Conservation (phyloP, 37 sponge, comb jelly and placozoan species). For the Oscarella lobularis region DNA sequence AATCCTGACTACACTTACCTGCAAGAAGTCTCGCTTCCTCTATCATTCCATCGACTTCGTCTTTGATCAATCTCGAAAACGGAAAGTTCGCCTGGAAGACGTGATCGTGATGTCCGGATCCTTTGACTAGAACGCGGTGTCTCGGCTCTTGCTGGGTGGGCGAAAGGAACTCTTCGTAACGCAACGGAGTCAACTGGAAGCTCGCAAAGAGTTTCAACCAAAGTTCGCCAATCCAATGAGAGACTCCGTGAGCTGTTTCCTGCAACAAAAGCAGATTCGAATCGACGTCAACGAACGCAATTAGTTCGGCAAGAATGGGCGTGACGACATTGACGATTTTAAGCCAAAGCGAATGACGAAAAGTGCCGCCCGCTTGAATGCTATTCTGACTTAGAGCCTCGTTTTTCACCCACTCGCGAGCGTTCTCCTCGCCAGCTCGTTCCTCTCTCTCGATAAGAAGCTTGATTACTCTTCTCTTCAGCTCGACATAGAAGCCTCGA, state of each 20-base stretch:
- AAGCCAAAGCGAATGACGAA: neutral
- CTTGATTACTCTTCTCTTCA: neutral
- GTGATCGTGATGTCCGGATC: neutral
- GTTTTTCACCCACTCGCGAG: constrained; percentile 1
- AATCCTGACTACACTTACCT: no score
- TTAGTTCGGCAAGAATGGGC: constrained; percentile 40
- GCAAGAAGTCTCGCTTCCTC: neutral
- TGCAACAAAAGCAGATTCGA: neutral
- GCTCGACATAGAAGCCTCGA: neutral
- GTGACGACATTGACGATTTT: constrained; percentile 19
- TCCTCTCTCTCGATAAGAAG: neutral
- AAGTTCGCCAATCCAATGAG: neutral
- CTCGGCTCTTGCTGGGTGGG: neutral
- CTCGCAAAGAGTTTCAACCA: neutral
- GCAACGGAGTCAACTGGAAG: neutral
- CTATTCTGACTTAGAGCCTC: constrained; percentile 4
- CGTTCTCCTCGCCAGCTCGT: neutral
- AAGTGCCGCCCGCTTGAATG: constrained; percentile 5
- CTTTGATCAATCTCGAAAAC: neutral
- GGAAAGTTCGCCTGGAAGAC: neutral
- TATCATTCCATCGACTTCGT: neutral
- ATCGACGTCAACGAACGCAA: constrained; percentile 35
- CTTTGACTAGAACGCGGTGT: neutral
- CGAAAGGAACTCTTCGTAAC: neutral
- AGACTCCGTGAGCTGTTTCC: neutral